Percentiles rank a stretch among this genome's conserved stretches.
Conservation (phyloP, 2,797 vertebrate genomes). For the Danio jaintianensis region DNA sequence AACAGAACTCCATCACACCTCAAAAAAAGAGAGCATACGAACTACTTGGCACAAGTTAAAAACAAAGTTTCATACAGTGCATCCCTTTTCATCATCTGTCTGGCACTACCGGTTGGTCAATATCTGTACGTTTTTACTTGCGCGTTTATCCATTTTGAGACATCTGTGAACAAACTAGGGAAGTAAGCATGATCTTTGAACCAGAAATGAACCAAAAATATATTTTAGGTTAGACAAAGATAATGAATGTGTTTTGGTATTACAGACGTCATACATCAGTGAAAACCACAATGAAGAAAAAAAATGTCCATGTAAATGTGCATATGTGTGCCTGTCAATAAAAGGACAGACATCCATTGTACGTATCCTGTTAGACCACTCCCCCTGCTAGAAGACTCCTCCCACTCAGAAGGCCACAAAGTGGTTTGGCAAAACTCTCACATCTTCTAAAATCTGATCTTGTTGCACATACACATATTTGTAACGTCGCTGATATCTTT, state of each 20-base stretch:
- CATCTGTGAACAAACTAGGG: neutral
- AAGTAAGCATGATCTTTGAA: neutral
- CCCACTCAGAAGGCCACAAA: constrained; percentile 35
- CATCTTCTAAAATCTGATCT: neutral
- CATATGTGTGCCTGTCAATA: neutral
- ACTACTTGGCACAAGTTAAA: constrained; percentile 83
- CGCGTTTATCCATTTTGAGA: neutral
- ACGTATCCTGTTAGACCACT: constrained; percentile 12
- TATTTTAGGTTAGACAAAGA: constrained; percentile 7
- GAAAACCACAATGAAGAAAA: neutral
- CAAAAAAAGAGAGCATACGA: constrained; percentile 66
- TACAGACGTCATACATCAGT: neutral
- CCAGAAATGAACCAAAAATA: neutral
- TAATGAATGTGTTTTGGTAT: neutral
- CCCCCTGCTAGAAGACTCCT: constrained; percentile 1
- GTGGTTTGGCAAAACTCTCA: constrained; percentile 16
- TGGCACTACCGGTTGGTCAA: constrained; percentile 30
- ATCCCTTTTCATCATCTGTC: constrained; percentile 3
- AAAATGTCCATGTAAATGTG: neutral
- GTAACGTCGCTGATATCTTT: neutral
- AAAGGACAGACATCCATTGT: neutral
- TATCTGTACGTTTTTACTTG: neutral
- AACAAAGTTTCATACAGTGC: constrained; percentile 58
- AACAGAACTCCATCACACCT: constrained; percentile 33
- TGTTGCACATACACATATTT: neutral